A percentile compares a stretch with the other conserved stretches of the same genome.
Conservation (phyloP, 2,797 vertebrate species). For the Protonibea diacanthus region DNA sequence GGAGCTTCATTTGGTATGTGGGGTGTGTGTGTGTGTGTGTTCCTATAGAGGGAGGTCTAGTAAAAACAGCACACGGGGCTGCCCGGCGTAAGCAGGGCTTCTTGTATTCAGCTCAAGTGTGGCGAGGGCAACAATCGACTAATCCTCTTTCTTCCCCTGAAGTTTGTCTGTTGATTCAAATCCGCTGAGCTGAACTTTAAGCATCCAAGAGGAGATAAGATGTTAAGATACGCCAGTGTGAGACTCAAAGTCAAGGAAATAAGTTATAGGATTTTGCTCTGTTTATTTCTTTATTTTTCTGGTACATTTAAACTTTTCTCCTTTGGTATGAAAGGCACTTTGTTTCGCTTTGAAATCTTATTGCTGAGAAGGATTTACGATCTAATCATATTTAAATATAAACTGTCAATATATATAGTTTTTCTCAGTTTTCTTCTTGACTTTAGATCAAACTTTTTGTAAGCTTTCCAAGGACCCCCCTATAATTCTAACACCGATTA, state of each 20-base stretch:
- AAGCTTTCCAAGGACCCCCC: too few species aligned
- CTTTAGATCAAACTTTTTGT: too few species aligned
- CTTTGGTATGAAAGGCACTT: conserved; percentile 20
- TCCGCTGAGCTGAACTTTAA: conserved; percentile 73
- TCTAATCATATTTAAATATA: conserved; percentile 34
- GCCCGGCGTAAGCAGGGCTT: conserved; percentile 37
- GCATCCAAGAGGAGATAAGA: conserved; percentile 72
- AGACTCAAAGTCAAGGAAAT: conserved; percentile 74
- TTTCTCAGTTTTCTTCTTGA: neutral
- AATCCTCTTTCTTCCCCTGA: conserved; percentile 68
- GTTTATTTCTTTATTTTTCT: conserved; percentile 48
- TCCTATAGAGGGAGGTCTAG: conserved; percentile 55
- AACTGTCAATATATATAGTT: conserved; percentile 7
- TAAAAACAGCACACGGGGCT: conserved; percentile 43
- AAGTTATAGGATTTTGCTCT: conserved; percentile 32
- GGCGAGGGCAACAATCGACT: conserved; percentile 68
- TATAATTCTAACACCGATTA: too few species aligned
- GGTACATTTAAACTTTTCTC: conserved; percentile 33
- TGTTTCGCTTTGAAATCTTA: conserved; percentile 18
- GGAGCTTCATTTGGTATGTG: conserved; percentile 73
- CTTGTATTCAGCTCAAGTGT: conserved; percentile 69
- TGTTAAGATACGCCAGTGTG: conserved; percentile 55
- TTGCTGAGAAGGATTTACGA: conserved; percentile 34
- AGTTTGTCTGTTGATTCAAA: conserved; percentile 79
- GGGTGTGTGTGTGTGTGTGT: conserved; percentile 42